phyloP scores from a whole-genome alignment of 2,888 invertebrate species.

The Tolmerus cingulatus region DNA sequence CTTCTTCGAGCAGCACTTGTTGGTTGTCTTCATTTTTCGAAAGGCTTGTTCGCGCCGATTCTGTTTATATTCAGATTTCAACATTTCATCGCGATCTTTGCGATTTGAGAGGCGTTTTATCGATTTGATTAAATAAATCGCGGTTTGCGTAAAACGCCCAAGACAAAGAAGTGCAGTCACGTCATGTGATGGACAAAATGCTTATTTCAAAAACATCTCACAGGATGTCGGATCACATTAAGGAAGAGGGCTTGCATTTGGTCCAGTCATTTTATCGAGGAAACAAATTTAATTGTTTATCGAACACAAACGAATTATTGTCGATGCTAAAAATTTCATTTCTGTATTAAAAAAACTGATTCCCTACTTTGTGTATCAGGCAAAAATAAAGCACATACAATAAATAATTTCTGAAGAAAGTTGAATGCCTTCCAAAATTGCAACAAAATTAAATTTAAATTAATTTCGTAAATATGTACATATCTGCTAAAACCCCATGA shows the following conservation, averaged over 20 bases:
- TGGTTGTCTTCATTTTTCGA: not conserved
- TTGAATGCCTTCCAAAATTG: no score
- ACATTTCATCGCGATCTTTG: not conserved
- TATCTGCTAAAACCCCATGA: no score
- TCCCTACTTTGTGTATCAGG: no score
- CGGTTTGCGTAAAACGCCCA: not conserved
- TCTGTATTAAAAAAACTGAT: not conserved
- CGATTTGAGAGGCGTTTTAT: not conserved
- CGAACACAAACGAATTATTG: not conserved
- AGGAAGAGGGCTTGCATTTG: not conserved
- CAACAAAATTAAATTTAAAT: no score
- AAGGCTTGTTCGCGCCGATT: not conserved
- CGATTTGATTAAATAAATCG: not conserved
- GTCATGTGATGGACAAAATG: not conserved
- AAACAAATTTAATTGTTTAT: not conserved
- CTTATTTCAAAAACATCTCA: not conserved
- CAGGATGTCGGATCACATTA: not conserved
- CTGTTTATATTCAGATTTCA: not conserved
- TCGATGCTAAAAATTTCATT: not conserved
- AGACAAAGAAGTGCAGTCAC: not conserved
- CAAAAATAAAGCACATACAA: no score
- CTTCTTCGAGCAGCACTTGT: not conserved
- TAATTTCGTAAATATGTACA: no score
- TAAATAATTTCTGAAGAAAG: no score
- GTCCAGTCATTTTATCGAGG: not conserved